These are phyloP conservation scores for Procambarus clarkii DNA, from an alignment of 1,140 invertebrate genomes.

Conservation along the genomic window DNA sequence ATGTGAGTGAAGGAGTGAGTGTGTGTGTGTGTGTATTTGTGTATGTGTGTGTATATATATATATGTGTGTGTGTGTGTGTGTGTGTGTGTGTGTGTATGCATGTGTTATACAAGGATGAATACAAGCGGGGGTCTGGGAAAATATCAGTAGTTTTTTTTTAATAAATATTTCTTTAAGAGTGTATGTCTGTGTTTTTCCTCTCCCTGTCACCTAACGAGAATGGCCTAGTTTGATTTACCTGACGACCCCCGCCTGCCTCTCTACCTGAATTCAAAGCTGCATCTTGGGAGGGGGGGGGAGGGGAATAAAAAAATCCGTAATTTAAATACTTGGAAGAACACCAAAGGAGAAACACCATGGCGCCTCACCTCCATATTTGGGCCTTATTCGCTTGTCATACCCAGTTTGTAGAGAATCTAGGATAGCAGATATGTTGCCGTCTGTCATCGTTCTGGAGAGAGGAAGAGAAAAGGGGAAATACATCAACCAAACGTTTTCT, in stretches of 20 bases:
- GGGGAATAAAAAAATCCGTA: neutral
- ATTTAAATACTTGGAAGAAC: too few species aligned
- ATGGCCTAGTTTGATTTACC: too few species aligned
- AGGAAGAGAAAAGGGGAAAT: too few species aligned
- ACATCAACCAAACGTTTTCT: too few species aligned
- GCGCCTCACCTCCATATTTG: slow-evolving; percentile 94
- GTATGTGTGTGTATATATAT: slow-evolving; percentile 38
- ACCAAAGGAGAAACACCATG: too few species aligned
- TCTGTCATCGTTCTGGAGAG: slow-evolving; percentile 76
- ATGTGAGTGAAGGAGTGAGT: too few species aligned
- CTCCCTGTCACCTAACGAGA: neutral
- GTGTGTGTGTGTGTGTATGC: slow-evolving; percentile 37
- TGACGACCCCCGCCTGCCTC: too few species aligned
- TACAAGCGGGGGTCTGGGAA: neutral
- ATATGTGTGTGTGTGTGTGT: slow-evolving; percentile 46
- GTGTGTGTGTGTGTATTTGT: slow-evolving; percentile 37
- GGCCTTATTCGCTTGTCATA: slow-evolving; percentile 99
- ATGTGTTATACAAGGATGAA: neutral
- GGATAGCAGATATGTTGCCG: slow-evolving; percentile 93
- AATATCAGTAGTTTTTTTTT: too few species aligned
- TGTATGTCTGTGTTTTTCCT: neutral
- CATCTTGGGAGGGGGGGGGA: neutral
- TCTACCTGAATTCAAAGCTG: too few species aligned
- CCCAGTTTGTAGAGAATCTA: slow-evolving; percentile 94
- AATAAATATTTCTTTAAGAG: neutral